A percentile compares a stretch with the other conserved stretches of the same genome.
Evolutionary conservation across 2,888 invertebrate species (phyloP).

Genomic region (Hyposoter dolosus): DNA sequence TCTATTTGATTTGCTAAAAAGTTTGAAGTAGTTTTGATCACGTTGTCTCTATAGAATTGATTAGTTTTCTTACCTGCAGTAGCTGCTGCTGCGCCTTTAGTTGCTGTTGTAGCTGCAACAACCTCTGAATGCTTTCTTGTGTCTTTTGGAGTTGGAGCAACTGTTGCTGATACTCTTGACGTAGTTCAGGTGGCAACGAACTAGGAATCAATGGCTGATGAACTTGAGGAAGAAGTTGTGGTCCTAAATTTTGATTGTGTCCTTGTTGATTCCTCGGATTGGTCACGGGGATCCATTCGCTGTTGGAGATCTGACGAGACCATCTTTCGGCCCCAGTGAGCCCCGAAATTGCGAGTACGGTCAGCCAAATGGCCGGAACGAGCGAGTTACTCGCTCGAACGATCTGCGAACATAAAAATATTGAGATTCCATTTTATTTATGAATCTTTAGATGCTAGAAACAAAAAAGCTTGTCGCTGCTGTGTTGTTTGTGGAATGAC

Average conservation of each 20-base stretch:
- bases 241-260: slow-evolving; percentile 68
- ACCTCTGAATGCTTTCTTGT: slow-evolving; percentile 82
- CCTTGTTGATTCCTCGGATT: slow-evolving; percentile 76
- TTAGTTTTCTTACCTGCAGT: slow-evolving; percentile 77
- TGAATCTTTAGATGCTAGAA: not conserved
- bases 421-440: not conserved
- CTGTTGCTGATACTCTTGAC: slow-evolving; percentile 83
- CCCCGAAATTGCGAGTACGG: slow-evolving; percentile 70
- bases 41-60: not conserved
- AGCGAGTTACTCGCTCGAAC: slow-evolving; percentile 75
- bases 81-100: slow-evolving; percentile 81
- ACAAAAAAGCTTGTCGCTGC: not conserved
- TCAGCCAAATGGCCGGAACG: slow-evolving; percentile 75
- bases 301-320: slow-evolving; percentile 82
- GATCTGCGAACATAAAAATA: slow-evolving; percentile 72
- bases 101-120: slow-evolving; percentile 81
- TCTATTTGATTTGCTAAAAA: not conserved
- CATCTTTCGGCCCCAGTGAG: slow-evolving; percentile 77
- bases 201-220: slow-evolving; percentile 63
- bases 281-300: slow-evolving; percentile 83
- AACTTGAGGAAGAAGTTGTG: slow-evolving; percentile 63
- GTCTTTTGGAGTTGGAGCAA: slow-evolving; percentile 82
- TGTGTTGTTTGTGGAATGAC: not conserved
- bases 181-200: slow-evolving; percentile 80
- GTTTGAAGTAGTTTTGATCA: not conserved